These are phyloP conservation scores for Prochilodus magdalenae DNA, from an alignment of 2,113 vertebrate species.

Conservation along the genomic window DNA sequence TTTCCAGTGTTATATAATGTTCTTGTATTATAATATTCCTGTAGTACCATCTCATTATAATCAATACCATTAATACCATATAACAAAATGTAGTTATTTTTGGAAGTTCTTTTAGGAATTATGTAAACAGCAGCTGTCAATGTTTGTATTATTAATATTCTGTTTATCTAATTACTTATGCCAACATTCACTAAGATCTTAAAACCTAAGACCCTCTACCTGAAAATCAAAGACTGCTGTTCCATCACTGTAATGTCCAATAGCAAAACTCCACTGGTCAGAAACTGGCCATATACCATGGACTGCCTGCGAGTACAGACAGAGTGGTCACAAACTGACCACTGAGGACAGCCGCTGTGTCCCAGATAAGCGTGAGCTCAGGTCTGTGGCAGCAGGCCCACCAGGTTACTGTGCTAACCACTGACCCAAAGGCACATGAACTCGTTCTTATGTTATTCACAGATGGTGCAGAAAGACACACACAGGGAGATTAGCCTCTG, in stretches of 20 bases:
- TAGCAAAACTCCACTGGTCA: too few species aligned
- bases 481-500: neutral
- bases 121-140: too few species aligned
- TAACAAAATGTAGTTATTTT: too few species aligned
- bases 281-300: neutral
- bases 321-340: conserved; percentile 7
- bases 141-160: too few species aligned
- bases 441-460: neutral
- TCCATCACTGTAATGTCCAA: neutral
- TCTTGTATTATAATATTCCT: too few species aligned
- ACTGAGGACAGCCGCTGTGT: neutral
- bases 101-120: too few species aligned
- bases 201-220: too few species aligned
- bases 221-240: neutral
- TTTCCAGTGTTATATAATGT: too few species aligned
- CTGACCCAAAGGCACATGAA: neutral
- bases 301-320: neutral
- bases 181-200: too few species aligned
- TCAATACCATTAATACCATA: too few species aligned
- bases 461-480: neutral
- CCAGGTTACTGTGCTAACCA: conserved; percentile 17
- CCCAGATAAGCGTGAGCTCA: conserved; percentile 20
- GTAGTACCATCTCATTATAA: too few species aligned
- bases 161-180: too few species aligned
- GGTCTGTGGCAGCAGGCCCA: conserved; percentile 11